Conservation (phyloP, 2,888 invertebrate genomes). For the Ectropis crepuscularia region DNA sequence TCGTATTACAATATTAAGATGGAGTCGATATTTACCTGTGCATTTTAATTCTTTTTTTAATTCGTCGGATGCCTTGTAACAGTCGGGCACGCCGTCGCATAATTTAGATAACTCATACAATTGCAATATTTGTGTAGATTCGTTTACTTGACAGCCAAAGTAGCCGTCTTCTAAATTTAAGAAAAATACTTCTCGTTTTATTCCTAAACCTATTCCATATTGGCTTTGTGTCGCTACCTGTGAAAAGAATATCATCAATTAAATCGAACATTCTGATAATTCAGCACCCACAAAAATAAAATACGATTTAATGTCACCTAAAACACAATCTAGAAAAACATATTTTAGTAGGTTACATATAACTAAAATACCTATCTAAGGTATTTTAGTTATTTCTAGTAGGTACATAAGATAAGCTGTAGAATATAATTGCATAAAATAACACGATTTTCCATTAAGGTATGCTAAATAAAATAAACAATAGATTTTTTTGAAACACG, state of each 20-base stretch:
- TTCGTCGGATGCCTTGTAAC: constrained; percentile 97
- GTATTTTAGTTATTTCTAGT: too few relatives aligned
- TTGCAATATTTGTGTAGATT: constrained; percentile 97
- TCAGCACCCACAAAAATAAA: not conserved
- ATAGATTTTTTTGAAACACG: too few relatives aligned
- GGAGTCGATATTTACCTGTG: constrained; percentile 88
- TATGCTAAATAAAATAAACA: too few relatives aligned
- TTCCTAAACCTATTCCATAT: constrained; percentile 92
- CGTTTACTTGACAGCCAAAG: constrained; percentile 98
- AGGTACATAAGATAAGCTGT: too few relatives aligned
- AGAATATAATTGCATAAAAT: too few relatives aligned
- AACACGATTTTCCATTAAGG: too few relatives aligned
- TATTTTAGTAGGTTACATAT: too few relatives aligned
- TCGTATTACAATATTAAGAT: not conserved
- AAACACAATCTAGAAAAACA: too few relatives aligned
- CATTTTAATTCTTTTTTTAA: constrained; percentile 95
- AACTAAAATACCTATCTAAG: too few relatives aligned
- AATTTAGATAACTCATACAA: constrained; percentile 97
- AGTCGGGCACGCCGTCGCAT: constrained; percentile 95
- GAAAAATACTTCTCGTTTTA: constrained; percentile 97
- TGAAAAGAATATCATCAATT: constrained; percentile 55
- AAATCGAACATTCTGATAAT: constrained; percentile 15
- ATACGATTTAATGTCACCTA: not conserved
- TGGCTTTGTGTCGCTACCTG: constrained; percentile 91
- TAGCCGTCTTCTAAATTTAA: constrained; percentile 98